phyloP scores from a whole-genome alignment of 2,113 vertebrate genomes.

The Cyprinus carpio region DNA sequence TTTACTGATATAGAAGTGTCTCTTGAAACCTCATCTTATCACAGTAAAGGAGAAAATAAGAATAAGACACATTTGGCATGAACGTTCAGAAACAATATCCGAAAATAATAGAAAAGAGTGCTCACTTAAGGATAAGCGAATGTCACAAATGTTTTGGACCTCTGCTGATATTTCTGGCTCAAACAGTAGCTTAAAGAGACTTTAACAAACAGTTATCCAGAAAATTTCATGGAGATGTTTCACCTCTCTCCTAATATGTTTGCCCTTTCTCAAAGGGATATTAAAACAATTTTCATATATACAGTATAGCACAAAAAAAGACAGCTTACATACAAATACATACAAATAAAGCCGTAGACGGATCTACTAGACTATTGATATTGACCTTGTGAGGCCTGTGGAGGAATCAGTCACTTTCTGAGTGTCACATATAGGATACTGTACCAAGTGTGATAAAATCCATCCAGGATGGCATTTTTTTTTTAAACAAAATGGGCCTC shows the following conservation, averaged over 20 bases:
- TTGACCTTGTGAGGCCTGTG: background rate
- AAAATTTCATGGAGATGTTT: background rate
- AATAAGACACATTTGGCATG: conserved; percentile 12
- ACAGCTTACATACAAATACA: conserved; percentile 39
- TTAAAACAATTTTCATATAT: conserved; percentile 40
- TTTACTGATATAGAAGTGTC: conserved; percentile 3
- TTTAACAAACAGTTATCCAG: no score
- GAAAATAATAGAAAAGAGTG: background rate
- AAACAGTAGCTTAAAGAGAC: conserved; percentile 15
- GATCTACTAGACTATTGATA: background rate
- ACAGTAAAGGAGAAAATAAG: background rate
- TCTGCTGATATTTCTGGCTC: background rate
- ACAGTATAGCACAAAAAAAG: conserved; percentile 39
- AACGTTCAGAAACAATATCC: background rate
- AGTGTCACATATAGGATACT: background rate
- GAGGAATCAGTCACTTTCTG: background rate
- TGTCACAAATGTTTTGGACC: conserved; percentile 46
- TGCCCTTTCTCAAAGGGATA: conserved; percentile 39
- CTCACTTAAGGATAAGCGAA: conserved; percentile 31
- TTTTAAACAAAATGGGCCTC: conserved; percentile 92
- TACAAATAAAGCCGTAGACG: background rate
- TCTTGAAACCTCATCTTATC: background rate
- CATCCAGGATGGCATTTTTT: background rate
- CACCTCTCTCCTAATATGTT: conserved; percentile 43
- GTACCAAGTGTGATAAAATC: background rate